Percentiles rank a stretch among this genome's conserved stretches.
These are phyloP conservation scores for Sphaerophoria rueppellii DNA, from an alignment of 2,888 invertebrate species.

Conservation along the genomic window DNA sequence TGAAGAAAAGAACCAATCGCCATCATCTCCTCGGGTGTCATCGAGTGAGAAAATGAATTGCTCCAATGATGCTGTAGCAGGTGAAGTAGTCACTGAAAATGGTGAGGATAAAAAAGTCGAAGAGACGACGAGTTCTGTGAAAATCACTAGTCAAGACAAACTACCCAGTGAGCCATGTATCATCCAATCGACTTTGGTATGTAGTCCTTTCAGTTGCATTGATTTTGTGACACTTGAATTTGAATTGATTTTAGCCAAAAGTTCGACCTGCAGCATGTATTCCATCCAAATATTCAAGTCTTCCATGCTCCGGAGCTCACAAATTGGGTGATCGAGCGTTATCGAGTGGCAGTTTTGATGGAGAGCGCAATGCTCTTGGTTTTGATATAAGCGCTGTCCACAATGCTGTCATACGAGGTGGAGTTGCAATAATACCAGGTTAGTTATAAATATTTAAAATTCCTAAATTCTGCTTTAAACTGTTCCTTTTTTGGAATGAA, in stretches of 20 bases:
- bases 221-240: not conserved
- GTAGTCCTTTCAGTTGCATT: not conserved
- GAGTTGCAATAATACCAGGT: constrained; percentile 81
- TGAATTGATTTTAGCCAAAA: constrained; percentile 79
- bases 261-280: constrained; percentile 78
- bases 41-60: constrained; percentile 36
- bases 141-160: constrained; percentile 46
- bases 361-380: constrained; percentile 81
- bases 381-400: constrained; percentile 82
- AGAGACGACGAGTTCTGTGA: not conserved
- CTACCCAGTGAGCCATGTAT: constrained; percentile 72
- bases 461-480: not conserved
- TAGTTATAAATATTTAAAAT: constrained; percentile 9
- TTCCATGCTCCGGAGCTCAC: constrained; percentile 80
- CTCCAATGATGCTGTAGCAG: not conserved
- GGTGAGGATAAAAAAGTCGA: constrained; percentile 7
- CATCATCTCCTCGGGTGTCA: constrained; percentile 6
- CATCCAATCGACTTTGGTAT: constrained; percentile 75
- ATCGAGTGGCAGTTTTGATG: constrained; percentile 79
- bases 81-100: constrained; percentile 20
- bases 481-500: constrained; percentile 48
- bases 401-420: constrained; percentile 81
- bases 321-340: constrained; percentile 70
- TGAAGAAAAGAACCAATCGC: constrained; percentile 25
- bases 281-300: constrained; percentile 82